A percentile compares a stretch with the other conserved stretches of the same genome.
phyloP scores from a whole-genome alignment of 2,113 vertebrate species.

The Pluvianellus socialis region DNA sequence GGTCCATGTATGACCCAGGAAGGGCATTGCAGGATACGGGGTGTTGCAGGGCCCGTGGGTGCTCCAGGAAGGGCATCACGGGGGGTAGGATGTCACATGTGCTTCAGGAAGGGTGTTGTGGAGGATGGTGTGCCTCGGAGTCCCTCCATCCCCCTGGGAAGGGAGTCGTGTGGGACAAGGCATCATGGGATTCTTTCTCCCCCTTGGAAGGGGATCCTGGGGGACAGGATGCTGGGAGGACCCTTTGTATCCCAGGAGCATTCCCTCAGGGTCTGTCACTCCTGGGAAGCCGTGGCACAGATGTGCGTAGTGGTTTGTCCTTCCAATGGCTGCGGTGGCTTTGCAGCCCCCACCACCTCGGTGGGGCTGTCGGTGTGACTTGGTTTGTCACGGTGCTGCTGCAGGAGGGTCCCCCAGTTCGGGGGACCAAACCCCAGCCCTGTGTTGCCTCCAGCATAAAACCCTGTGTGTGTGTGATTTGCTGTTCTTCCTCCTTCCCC shows the following conservation, averaged over 20 bases:
- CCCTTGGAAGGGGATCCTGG: accelerated
- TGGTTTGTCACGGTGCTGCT: not conserved
- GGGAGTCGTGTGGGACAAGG: accelerated
- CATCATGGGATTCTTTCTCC: not conserved
- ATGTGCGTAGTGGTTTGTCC: not conserved
- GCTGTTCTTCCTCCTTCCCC: not conserved
- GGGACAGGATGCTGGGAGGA: accelerated
- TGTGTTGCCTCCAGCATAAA: not conserved
- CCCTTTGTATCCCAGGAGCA: accelerated
- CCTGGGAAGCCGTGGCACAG: not conserved
- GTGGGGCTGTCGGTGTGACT: not conserved
- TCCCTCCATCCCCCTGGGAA: too few species aligned
- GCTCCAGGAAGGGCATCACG: not conserved
- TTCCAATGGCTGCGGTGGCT: not conserved
- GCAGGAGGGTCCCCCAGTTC: not conserved
- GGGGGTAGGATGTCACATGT: not conserved
- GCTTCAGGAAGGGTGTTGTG: not conserved
- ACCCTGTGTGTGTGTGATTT: accelerated
- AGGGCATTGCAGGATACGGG: not conserved
- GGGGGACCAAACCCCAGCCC: not conserved
- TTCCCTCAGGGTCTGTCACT: not conserved
- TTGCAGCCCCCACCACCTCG: not conserved
- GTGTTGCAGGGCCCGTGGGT: accelerated
- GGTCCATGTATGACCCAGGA: not conserved
- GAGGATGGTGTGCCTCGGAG: not conserved